phyloP scores from a whole-genome alignment of 2,113 vertebrate species.

The Oxygymnocypris stewartii region DNA sequence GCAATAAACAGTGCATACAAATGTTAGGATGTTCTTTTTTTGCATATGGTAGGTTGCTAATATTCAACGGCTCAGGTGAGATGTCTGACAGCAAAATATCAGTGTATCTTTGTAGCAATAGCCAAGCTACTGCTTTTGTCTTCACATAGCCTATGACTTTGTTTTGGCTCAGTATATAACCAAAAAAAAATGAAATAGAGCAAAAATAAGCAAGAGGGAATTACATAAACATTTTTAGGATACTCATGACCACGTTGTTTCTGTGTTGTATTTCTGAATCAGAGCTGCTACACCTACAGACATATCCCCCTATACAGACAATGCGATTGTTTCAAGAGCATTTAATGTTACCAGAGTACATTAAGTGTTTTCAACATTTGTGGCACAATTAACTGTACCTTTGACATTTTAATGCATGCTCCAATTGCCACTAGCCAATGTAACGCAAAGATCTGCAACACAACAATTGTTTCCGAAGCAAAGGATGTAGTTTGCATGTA shows the following conservation, averaged over 20 bases:
- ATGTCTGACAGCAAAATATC: not conserved
- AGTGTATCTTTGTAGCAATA: not conserved
- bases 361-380: not conserved
- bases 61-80: not conserved
- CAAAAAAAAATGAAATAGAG: not conserved
- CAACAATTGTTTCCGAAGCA: not conserved
- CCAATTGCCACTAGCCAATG: constrained; percentile 8
- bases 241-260: not conserved
- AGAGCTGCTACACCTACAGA: not conserved
- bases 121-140: not conserved
- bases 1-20: not conserved
- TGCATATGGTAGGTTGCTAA: not conserved
- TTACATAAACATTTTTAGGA: not conserved
- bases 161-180: not conserved
- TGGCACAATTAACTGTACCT: constrained; percentile 4
- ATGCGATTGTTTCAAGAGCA: not conserved
- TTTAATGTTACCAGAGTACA: not conserved
- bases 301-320: not conserved
- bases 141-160: not conserved
- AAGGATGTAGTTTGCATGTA: not conserved
- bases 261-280: not conserved
- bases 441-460: not conserved
- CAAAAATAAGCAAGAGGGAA: not conserved
- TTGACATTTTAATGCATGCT: constrained; percentile 20
- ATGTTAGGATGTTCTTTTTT: not conserved